phyloP scores from a whole-genome alignment of 1,140 invertebrate genomes.

The Bombus balteatus region DNA sequence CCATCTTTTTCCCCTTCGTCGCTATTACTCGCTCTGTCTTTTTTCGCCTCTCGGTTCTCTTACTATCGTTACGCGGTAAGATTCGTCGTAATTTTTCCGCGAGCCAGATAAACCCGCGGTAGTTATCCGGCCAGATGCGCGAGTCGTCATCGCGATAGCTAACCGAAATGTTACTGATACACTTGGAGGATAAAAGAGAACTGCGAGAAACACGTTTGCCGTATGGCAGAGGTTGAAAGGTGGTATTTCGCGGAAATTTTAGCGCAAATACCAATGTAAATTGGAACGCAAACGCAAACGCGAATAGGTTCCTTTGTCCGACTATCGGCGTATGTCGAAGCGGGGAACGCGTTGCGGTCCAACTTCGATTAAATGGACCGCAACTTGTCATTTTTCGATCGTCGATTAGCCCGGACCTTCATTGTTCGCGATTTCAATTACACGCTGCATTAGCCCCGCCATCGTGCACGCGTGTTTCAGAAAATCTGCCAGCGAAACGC shows the following conservation, averaged over 20 bases:
- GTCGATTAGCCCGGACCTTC: slow-evolving; percentile 6
- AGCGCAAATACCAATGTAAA: neutral
- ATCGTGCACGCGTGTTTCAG: neutral
- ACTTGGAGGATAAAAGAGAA: too few relatives aligned
- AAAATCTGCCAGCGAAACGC: slow-evolving; percentile 5
- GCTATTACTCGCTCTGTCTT: neutral
- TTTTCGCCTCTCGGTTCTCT: neutral
- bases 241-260: neutral
- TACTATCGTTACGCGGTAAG: neutral
- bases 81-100: too few relatives aligned
- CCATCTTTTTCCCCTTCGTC: neutral
- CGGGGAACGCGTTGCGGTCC: neutral
- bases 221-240: too few relatives aligned
- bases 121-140: too few relatives aligned
- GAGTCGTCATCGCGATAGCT: too few relatives aligned
- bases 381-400: slow-evolving; percentile 52
- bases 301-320: neutral
- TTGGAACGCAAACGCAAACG: neutral
- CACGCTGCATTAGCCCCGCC: slow-evolving; percentile 1
- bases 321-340: neutral
- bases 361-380: slow-evolving; percentile 38
- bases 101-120: too few relatives aligned
- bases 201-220: too few relatives aligned
- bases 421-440: slow-evolving; percentile 36
- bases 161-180: too few relatives aligned